phyloP scores from a whole-genome alignment of 2,113 vertebrate species.

The Spermophilus dauricus region DNA sequence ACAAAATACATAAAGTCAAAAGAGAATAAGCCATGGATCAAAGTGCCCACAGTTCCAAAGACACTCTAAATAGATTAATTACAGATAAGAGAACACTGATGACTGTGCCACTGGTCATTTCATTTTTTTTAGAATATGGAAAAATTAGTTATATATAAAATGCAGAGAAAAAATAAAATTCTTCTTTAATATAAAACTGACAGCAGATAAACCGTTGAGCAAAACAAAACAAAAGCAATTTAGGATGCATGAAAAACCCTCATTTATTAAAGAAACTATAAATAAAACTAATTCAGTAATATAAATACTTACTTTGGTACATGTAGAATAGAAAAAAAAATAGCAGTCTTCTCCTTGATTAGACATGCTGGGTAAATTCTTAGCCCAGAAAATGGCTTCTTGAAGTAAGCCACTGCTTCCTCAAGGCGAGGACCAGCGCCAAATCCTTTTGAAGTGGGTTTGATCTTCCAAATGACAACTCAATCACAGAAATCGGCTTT shows the following conservation, averaged over 20 bases:
- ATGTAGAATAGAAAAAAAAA: constrained; percentile 98
- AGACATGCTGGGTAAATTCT: constrained; percentile 89
- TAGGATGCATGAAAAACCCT: background rate
- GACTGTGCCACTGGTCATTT: background rate
- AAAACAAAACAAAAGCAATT: constrained; percentile 51
- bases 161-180: background rate
- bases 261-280: constrained; percentile 16
- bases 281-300: constrained; percentile 47
- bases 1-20: constrained; percentile 8
- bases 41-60: background rate
- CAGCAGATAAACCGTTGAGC: background rate
- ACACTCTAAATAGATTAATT: background rate
- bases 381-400: constrained; percentile 64
- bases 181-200: constrained; percentile 14
- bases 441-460: constrained; percentile 68
- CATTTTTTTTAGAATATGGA: background rate
- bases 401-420: constrained; percentile 77
- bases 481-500: constrained; percentile 86
- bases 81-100: background rate
- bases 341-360: constrained; percentile 98
- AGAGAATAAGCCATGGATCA: background rate
- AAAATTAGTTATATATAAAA: constrained; percentile 4
- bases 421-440: constrained; percentile 72
- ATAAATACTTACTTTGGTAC: constrained; percentile 91
- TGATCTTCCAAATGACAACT: constrained; percentile 83